Evolutionary conservation across 2,888 invertebrate species (phyloP).

Genomic region (Hedychridium roseum): DNA sequence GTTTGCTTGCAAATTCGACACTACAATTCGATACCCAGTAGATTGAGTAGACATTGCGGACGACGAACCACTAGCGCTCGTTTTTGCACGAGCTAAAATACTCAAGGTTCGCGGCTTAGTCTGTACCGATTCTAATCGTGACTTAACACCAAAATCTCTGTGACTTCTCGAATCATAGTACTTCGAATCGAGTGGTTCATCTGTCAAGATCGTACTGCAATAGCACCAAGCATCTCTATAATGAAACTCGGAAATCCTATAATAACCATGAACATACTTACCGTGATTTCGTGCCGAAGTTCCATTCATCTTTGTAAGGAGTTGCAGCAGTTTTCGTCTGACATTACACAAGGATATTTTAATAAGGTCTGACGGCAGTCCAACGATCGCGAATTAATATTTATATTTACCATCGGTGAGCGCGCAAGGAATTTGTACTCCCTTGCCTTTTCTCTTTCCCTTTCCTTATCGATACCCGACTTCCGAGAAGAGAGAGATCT

Average conservation of each 20-base stretch:
- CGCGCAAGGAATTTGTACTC: slow-evolving; percentile 54
- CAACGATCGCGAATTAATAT: background rate
- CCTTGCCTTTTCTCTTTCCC: slow-evolving; percentile 49
- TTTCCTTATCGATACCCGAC: slow-evolving; percentile 25
- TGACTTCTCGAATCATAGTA: slow-evolving; percentile 52
- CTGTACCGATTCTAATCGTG: slow-evolving; percentile 65
- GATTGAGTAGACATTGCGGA: too few species aligned
- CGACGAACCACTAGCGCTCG: slow-evolving; percentile 51
- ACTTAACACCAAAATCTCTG: slow-evolving; percentile 56
- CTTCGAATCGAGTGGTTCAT: slow-evolving; percentile 44
- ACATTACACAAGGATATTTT: slow-evolving; percentile 11
- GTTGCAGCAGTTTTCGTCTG: slow-evolving; percentile 44
- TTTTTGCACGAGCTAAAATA: slow-evolving; percentile 61
- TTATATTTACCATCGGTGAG: slow-evolving; percentile 42
- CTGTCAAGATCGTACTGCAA: slow-evolving; percentile 52
- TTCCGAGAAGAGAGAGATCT: slow-evolving; percentile 32
- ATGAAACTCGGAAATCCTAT: too few species aligned
- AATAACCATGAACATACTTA: too few species aligned
- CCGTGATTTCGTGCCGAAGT: slow-evolving; percentile 53
- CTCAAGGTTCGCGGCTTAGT: slow-evolving; percentile 48
- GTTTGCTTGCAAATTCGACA: slow-evolving; percentile 86
- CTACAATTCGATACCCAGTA: slow-evolving; percentile 83
- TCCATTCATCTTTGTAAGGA: slow-evolving; percentile 53
- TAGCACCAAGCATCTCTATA: too few species aligned
- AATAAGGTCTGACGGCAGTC: background rate